Conservation (phyloP, 2,888 invertebrate species). For the Cryptophagus acutangulus region DNA sequence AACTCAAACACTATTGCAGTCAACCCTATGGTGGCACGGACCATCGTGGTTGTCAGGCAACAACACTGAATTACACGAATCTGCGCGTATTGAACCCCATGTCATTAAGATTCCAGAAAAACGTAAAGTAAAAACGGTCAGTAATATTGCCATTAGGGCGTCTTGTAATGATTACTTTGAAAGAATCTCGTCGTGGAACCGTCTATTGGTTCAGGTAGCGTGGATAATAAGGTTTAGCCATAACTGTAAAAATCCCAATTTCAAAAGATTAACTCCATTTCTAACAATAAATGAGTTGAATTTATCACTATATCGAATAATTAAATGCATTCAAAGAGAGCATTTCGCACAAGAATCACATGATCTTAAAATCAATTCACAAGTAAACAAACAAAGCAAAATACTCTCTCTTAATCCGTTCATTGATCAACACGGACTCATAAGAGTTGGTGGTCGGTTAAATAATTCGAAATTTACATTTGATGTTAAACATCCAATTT, state of each 20-base stretch:
- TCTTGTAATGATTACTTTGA: too few relatives aligned
- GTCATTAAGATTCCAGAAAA: background rate
- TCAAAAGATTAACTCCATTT: too few relatives aligned
- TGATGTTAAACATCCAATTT: slow-evolving; percentile 13
- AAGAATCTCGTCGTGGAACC: background rate
- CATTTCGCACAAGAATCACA: background rate
- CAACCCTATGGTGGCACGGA: slow-evolving; percentile 19
- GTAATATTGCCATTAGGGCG: background rate
- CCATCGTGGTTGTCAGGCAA: background rate
- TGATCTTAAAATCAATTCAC: background rate
- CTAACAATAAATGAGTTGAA: background rate
- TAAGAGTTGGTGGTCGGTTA: slow-evolving; percentile 17
- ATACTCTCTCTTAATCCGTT: slow-evolving; percentile 9
- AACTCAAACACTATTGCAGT: slow-evolving; percentile 13
- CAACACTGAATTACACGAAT: background rate
- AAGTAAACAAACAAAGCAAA: background rate
- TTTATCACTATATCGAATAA: background rate
- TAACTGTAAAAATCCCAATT: too few relatives aligned
- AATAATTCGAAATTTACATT: slow-evolving; percentile 3
- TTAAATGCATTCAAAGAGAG: background rate
- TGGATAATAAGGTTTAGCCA: background rate
- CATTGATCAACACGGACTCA: slow-evolving; percentile 13
- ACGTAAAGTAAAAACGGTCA: background rate
- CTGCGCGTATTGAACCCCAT: background rate
- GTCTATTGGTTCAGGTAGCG: background rate